These are phyloP conservation scores for Melanocharis versteri DNA, from an alignment of 2,113 vertebrate species.

Conservation along the genomic window DNA sequence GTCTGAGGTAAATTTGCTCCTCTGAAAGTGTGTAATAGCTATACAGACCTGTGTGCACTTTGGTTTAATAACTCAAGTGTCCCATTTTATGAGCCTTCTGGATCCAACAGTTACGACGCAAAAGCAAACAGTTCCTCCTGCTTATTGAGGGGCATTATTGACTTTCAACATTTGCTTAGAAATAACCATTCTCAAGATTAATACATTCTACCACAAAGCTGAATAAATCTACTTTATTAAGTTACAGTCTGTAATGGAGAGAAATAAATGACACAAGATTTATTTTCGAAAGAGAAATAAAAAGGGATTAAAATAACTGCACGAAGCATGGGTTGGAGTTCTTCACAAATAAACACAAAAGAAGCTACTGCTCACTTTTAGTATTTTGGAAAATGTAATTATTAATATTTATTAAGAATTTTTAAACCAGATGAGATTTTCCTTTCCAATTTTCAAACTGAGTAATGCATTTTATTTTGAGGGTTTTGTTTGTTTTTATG, in stretches of 20 bases:
- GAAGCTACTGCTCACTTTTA: not conserved
- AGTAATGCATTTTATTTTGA: not conserved
- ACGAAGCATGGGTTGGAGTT: not conserved
- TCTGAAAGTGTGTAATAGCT: not conserved
- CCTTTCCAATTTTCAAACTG: not conserved
- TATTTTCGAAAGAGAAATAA: not conserved
- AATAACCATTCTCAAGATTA: not conserved
- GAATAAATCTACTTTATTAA: not conserved
- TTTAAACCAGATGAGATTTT: not conserved
- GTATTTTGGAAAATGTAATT: not conserved
- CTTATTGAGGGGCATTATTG: not conserved
- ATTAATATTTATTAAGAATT: not conserved
- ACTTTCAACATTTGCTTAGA: not conserved
- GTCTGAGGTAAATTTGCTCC: not conserved
- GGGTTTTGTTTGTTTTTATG: not conserved
- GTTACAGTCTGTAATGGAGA: not conserved
- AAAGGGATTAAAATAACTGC: not conserved
- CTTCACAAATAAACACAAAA: not conserved
- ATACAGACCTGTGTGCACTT: not conserved
- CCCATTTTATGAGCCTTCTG: not conserved
- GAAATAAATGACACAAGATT: not conserved
- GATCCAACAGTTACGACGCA: not conserved
- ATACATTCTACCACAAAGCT: not conserved
- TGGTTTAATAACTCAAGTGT: not conserved
- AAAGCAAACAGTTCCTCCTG: not conserved